A percentile compares a stretch with the other conserved stretches of the same genome.
Evolutionary conservation across 2,888 invertebrate species (phyloP).

Genomic region (Ceraclea dissimilis): DNA sequence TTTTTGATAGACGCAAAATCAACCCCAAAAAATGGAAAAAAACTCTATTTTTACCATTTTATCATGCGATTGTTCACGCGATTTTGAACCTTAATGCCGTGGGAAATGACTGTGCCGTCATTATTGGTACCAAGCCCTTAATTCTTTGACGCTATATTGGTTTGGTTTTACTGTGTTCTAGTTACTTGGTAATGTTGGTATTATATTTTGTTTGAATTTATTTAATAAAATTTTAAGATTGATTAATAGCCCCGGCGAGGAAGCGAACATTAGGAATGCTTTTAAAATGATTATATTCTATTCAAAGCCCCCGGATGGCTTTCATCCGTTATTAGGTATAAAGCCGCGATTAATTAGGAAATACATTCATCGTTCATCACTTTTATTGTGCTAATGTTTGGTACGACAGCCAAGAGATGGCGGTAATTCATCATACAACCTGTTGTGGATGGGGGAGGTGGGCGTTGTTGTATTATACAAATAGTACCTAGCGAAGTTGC

Average conservation of each 20-base stretch:
- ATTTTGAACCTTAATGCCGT: no score
- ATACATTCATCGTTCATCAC: conserved; percentile 20
- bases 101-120: no score
- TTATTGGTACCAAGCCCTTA: no score
- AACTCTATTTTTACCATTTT: no score
- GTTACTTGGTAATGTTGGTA: no score
- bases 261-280: conserved; percentile 9
- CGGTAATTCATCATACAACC: conserved; percentile 23
- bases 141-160: no score
- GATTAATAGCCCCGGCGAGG: conserved; percentile 1
- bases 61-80: no score
- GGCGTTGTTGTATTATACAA: no score
- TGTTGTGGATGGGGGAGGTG: conserved; percentile 7
- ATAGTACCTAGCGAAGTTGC: conserved; percentile 1
- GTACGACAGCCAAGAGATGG: conserved; percentile 21
- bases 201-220: no score
- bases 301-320: conserved; percentile 4
- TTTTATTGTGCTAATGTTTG: conserved; percentile 21
- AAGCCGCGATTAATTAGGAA: conserved; percentile 21
- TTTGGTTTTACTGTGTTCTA: no score
- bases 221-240: background rate
- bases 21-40: no score
- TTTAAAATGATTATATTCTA: conserved; percentile 20
- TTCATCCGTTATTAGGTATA: background rate
- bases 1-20: no score